A percentile compares a stretch with the other conserved stretches of the same genome.
Evolutionary conservation across 2,113 vertebrate species (phyloP).

Genomic region (Orthonyx spaldingii): DNA sequence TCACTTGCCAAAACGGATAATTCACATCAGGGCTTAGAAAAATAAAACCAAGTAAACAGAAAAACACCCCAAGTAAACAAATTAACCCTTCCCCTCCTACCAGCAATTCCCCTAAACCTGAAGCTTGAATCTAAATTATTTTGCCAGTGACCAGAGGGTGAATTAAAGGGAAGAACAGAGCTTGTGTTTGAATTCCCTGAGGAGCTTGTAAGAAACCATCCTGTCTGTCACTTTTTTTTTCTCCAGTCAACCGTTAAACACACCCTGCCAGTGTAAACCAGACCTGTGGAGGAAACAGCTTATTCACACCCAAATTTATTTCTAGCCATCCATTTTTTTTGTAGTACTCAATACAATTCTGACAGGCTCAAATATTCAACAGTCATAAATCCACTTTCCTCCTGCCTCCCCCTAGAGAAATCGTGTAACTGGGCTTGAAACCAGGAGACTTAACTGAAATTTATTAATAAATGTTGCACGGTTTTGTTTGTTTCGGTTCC

Average conservation of each 20-base stretch:
- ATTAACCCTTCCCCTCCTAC: constrained; percentile 44
- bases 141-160: not conserved
- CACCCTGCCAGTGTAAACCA: not conserved
- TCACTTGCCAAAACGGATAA: constrained; percentile 59
- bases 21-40: constrained; percentile 49
- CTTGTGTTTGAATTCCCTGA: not conserved
- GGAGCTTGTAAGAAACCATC: not conserved
- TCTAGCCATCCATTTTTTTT: not conserved
- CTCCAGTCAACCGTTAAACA: not conserved
- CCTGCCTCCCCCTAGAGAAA: not conserved
- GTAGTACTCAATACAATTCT: not conserved
- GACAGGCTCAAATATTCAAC: not conserved
- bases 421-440: not conserved
- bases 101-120: not conserved
- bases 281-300: constrained; percentile 24
- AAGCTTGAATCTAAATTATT: not conserved
- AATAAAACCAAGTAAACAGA: constrained; percentile 44
- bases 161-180: not conserved
- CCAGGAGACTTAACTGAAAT: not conserved
- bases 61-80: constrained; percentile 5
- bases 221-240: constrained; percentile 22
- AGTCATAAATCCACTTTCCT: not conserved
- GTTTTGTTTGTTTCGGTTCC: not conserved
- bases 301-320: constrained; percentile 22
- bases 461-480: not conserved